Percentiles rank a stretch among this genome's conserved stretches.
Evolutionary conservation across 1,140 invertebrate genomes (phyloP).

Genomic region (Helicoverpa zea): DNA sequence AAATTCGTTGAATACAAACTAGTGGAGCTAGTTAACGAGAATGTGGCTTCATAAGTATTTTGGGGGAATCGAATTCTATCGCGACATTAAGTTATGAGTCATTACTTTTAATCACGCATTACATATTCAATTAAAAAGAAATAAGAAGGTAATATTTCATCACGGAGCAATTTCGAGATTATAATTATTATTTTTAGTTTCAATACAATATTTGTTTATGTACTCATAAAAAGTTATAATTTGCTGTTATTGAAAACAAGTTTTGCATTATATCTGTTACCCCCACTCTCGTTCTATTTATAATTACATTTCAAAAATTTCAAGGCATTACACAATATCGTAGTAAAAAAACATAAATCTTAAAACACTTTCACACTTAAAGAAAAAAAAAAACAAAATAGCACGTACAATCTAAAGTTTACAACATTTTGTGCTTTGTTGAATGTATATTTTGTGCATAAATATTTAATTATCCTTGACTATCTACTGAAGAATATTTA

Average conservation of each 20-base stretch:
- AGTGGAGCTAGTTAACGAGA: constrained; percentile 25
- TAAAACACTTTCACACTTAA: constrained; percentile 20
- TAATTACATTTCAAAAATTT: not conserved
- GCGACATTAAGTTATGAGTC: constrained; percentile 6
- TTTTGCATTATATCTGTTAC: too few relatives aligned
- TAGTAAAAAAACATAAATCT: constrained; percentile 27
- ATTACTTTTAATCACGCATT: not conserved
- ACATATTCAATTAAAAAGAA: not conserved
- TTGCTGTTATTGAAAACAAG: not conserved
- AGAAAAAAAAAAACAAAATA: constrained; percentile 40
- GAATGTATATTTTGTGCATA: constrained; percentile 29
- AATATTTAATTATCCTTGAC: not conserved
- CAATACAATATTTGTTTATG: not conserved
- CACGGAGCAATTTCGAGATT: not conserved
- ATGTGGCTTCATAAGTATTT: not conserved
- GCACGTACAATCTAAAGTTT: constrained; percentile 8
- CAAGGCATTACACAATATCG: constrained; percentile 2
- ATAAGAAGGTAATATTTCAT: not conserved
- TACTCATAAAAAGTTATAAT: constrained; percentile 11
- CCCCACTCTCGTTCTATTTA: not conserved
- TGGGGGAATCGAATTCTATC: not conserved
- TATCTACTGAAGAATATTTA: constrained; percentile 3
- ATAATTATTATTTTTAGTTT: too few relatives aligned
- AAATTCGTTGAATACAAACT: constrained; percentile 33
- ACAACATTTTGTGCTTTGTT: constrained; percentile 39